Percentiles rank a stretch among this genome's conserved stretches.
Conservation (phyloP, 2,888 invertebrate genomes). For the Cataglyphis livida region DNA sequence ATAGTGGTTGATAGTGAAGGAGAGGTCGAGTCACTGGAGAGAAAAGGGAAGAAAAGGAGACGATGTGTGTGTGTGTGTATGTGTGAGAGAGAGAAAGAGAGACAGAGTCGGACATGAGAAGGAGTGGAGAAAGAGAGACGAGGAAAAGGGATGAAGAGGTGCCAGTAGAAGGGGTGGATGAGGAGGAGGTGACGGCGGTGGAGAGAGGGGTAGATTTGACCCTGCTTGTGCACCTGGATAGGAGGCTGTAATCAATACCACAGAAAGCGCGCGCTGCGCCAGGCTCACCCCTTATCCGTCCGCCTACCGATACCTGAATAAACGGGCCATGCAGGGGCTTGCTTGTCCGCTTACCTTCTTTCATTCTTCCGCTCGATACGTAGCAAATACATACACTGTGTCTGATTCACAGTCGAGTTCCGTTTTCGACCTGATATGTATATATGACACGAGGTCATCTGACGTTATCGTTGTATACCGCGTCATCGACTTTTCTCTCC, state of each 20-base stretch:
- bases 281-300: slow-evolving; percentile 74
- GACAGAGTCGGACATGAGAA: slow-evolving; percentile 20
- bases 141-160: slow-evolving; percentile 46
- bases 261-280: slow-evolving; percentile 81
- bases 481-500: background rate
- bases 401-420: background rate
- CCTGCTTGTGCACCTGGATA: slow-evolving; percentile 84
- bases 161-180: slow-evolving; percentile 52
- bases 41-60: slow-evolving; percentile 29
- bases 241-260: slow-evolving; percentile 84
- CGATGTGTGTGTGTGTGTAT: too few species aligned
- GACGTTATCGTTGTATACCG: background rate
- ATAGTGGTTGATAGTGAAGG: slow-evolving; percentile 48
- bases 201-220: slow-evolving; percentile 79
- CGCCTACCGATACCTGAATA: slow-evolving; percentile 75
- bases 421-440: background rate
- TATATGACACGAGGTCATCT: background rate
- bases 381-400: background rate
- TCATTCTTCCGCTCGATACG: slow-evolving; percentile 9
- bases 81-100: slow-evolving; percentile 9
- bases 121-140: slow-evolving; percentile 35
- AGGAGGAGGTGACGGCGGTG: slow-evolving; percentile 62
- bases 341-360: slow-evolving; percentile 26
- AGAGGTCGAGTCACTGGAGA: slow-evolving; percentile 51
- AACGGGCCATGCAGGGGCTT: slow-evolving; percentile 53